Evolutionary conservation across 2,888 invertebrate genomes (phyloP), one percentile per base, ranked within the genome.

Genomic region (Steromphala cineraria): DNA sequence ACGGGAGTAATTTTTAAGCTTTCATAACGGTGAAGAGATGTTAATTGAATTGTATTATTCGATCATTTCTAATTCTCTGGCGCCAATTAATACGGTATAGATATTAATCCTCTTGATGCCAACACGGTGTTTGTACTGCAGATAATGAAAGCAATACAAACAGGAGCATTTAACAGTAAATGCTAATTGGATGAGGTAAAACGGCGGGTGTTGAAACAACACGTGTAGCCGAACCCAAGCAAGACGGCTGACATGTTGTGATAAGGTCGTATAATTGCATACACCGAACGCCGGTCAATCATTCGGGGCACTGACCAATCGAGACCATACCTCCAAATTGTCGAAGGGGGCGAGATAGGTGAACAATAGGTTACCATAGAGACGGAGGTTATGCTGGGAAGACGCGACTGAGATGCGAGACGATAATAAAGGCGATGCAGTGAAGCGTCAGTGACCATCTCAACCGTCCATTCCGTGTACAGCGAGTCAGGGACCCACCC

Each of bases 361-460:
- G 71, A 71, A 71, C 36, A 71, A 71, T 71, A 71, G 19, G 71
- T 71, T 17, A 36, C 71, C 71, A 71, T 71, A 36, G 71, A 40
- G 36, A 71, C 71, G 36, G 24, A 31, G 36, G 71, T 71, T 40
- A 71, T 71, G 40, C 36, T 31, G 36, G 36, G 40, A 71, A 40
- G 36, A 40, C 31, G 36, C 36, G 36, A 31, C 71, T 17, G 36
- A 31, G 71, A 40, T 19, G 71, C 31, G 31, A 40, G 19, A 71
- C 71, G 15, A n/a, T 17, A 36, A 36, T 31, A 31, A 71, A 71
- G 19, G 40, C 71, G 31, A 40, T 17, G 31, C 31, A 71, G 28
- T 19, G 36, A 71, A 19, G 71, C 71, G 19, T 71, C 13, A 28
- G n/a, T 62, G 62, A 62, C 62, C 62, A 62, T 28, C 28, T 28